Evolutionary conservation across 2,888 invertebrate genomes (phyloP), one percentile per base, ranked within the genome.

Genomic region (Calephelis perditalis): DNA sequence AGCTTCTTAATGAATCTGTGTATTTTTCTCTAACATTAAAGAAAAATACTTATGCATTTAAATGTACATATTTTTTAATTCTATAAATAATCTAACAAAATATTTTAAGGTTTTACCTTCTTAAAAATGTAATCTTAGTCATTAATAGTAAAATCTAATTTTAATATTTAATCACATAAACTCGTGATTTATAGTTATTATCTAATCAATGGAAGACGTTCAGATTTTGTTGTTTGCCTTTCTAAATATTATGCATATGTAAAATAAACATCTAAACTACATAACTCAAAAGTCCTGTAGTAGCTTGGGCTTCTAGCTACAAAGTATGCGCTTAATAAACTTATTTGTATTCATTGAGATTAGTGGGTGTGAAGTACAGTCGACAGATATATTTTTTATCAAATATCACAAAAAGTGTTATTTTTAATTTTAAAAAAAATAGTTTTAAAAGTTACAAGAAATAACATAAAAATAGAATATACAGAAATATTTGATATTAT

Each of bases 211-310:
- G 85, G 85, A 85, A 84, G 85, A 86, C 85, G 70, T 76, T 72
- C 69, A 65, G 81, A 85, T 81, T 81, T 81, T 82, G 82, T 79
- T 78, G 84, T 73, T 78, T 74, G 52, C 61, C 56, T 67, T 58
- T 57, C 62, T 65, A 67, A 64, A 59, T 76, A 77, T 78, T 79
- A 78, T 77, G 76, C 72, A 66, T 68, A 76, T 72, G 71, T 69
- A 71, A 79, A 79, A 80, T 81, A 80, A 79, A 79, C 82, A 79
- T 74, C 10, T 73, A 55, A 58, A 59, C 62, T 60, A 60, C 37
- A 56, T 52, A 43, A 57, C 58, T 66, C 26, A 49, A 49, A 49
- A 2, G 26, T 65, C 65, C 68, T 68, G 68, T 67, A 67, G 61
- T 36, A 65, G 63, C 68, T 67, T 62, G 67, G 68, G 68, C 65